Evolutionary conservation across 2,888 invertebrate genomes (phyloP).

Genomic region (Diloba caeruleocephala): DNA sequence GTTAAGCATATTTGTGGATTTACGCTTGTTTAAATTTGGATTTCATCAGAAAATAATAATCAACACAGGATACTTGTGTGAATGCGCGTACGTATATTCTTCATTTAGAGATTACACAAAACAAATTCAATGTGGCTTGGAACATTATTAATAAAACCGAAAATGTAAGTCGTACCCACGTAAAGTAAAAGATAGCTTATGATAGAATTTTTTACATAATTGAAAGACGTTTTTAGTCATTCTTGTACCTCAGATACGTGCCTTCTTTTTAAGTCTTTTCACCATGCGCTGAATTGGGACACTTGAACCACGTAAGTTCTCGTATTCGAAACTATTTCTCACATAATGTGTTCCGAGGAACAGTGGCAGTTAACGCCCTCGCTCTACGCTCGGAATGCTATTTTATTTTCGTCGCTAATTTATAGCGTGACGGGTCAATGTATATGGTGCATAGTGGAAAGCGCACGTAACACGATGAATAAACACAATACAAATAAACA

Average conservation of each 20-base stretch:
- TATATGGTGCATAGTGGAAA: slow-evolving; percentile 46
- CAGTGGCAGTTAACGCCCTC: slow-evolving; percentile 70
- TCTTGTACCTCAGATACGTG: slow-evolving; percentile 6
- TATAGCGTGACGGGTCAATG: slow-evolving; percentile 66
- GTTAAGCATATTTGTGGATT: slow-evolving; percentile 9
- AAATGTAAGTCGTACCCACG: slow-evolving; percentile 16
- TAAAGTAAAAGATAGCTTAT: no score
- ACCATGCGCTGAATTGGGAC: slow-evolving; percentile 4
- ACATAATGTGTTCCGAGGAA: slow-evolving; percentile 47
- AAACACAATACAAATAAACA: slow-evolving; percentile 58
- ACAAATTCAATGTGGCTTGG: slow-evolving; percentile 11
- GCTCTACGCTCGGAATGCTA: slow-evolving; percentile 64
- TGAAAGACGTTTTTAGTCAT: no score
- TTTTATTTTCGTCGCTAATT: slow-evolving; percentile 80
- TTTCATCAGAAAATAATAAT: slow-evolving; percentile 21
- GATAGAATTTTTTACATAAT: no score
- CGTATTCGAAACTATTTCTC: slow-evolving; percentile 49
- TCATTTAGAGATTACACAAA: slow-evolving; percentile 34
- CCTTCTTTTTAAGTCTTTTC: slow-evolving; percentile 7
- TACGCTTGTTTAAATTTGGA: slow-evolving; percentile 16
- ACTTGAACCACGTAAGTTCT: slow-evolving; percentile 27
- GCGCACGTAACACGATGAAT: slow-evolving; percentile 47
- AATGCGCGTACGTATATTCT: slow-evolving; percentile 29
- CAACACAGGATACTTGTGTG: slow-evolving; percentile 29
- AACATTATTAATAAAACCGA: slow-evolving; percentile 32